These are phyloP conservation scores for Drosophila histrio DNA, from an alignment of 2,888 invertebrate genomes.

Conservation along the genomic window DNA sequence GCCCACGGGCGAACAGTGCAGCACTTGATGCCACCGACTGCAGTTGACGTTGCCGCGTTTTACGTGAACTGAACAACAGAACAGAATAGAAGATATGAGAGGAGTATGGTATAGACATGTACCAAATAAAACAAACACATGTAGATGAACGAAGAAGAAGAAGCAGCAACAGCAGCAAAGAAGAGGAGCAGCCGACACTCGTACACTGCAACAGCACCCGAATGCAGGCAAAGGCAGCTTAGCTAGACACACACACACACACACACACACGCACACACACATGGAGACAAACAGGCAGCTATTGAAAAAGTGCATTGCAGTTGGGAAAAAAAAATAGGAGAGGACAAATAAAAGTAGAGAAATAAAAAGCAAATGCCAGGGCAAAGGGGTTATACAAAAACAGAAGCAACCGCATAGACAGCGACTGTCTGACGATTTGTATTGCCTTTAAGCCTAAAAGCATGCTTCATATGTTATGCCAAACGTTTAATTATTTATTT, in stretches of 20 bases:
- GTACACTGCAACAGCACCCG: constrained; percentile 55
- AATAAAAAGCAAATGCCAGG: constrained; percentile 1
- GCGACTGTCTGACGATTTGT: constrained; percentile 45
- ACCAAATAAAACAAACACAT: constrained; percentile 46
- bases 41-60: constrained; percentile 77
- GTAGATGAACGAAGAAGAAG: not conserved
- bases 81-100: not conserved
- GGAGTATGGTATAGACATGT: constrained; percentile 33
- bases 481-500: constrained; percentile 83
- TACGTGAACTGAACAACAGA: constrained; percentile 76
- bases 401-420: constrained; percentile 43
- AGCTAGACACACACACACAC: constrained; percentile 30
- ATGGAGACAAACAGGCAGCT: too few species aligned
- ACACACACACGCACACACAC: not conserved
- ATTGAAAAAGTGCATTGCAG: constrained; percentile 73
- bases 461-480: constrained; percentile 80
- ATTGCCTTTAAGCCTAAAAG: constrained; percentile 74
- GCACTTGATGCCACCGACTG: constrained; percentile 68
- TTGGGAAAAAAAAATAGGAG: constrained; percentile 54
- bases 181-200: constrained; percentile 35
- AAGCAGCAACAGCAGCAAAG: constrained; percentile 1
- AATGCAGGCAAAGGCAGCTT: constrained; percentile 63
- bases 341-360: constrained; percentile 1
- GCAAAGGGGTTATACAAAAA: constrained; percentile 17
- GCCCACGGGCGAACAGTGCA: constrained; percentile 46